These are phyloP conservation scores for Gnatocerus cornutus DNA, from an alignment of 2,888 invertebrate species.

Conservation along the genomic window DNA sequence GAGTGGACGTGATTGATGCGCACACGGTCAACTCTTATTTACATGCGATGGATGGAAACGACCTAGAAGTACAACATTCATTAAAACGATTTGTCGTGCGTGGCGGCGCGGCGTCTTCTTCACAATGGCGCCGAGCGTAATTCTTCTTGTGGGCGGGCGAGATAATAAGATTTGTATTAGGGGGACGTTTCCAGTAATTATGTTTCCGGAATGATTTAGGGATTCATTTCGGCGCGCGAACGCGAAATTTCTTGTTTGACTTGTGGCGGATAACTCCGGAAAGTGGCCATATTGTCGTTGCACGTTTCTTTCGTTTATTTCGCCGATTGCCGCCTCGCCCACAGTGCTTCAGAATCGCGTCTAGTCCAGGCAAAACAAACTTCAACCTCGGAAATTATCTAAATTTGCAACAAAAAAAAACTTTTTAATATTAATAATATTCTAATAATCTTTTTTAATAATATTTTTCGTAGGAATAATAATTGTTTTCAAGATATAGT, in stretches of 20 bases:
- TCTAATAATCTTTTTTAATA: no score
- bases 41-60: conserved; percentile 34
- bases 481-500: no score
- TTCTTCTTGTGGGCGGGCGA: conserved; percentile 55
- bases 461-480: no score
- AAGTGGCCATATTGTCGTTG: conserved; percentile 36
- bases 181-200: conserved; percentile 62
- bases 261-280: no score
- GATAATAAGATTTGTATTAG: conserved; percentile 64
- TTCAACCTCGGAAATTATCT: no score
- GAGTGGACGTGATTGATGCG: conserved; percentile 55
- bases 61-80: conserved; percentile 3
- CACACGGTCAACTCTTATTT: conserved; percentile 46
- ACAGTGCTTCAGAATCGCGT: conserved; percentile 48
- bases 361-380: no score
- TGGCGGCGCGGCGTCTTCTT: background rate
- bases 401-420: no score
- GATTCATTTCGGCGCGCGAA: conserved; percentile 57
- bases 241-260: conserved; percentile 17
- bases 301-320: conserved; percentile 56
- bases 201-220: conserved; percentile 63
- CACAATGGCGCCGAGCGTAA: conserved; percentile 32
- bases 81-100: background rate
- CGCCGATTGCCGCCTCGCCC: conserved; percentile 54
- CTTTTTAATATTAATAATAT: no score